Evolutionary conservation across 2,888 invertebrate species (phyloP).

Genomic region (Cotesia congregata): DNA sequence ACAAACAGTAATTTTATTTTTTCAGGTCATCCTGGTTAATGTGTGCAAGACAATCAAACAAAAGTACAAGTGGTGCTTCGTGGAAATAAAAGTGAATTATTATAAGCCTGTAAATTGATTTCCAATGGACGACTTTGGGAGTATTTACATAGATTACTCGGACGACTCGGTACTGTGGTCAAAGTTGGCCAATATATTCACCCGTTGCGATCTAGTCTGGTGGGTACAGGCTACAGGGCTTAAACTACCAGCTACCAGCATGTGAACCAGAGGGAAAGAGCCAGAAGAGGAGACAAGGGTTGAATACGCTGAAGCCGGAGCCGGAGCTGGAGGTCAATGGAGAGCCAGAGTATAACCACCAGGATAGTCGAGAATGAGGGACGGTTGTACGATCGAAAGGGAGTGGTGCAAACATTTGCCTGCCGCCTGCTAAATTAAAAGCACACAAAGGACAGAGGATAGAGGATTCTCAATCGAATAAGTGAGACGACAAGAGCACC

Average conservation of each 20-base stretch:
- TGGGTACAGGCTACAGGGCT: constrained; percentile 6
- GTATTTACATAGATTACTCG: constrained; percentile 60
- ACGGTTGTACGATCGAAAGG: constrained; percentile 66
- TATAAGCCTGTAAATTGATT: constrained; percentile 46
- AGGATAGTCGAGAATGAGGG: constrained; percentile 54
- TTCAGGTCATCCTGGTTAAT: background rate
- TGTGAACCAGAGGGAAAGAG: constrained; percentile 27
- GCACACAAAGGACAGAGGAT: constrained; percentile 67
- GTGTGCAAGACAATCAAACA: background rate
- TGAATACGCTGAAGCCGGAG: constrained; percentile 23
- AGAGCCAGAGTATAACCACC: constrained; percentile 49
- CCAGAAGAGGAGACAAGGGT: constrained; percentile 44
- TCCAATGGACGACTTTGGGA: constrained; percentile 55
- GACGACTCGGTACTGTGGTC: constrained; percentile 46
- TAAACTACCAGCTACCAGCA: constrained; percentile 15
- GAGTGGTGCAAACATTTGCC: constrained; percentile 71
- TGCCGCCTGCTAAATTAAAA: constrained; percentile 71
- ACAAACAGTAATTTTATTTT: background rate
- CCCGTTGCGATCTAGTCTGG: constrained; percentile 32
- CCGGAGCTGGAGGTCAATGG: constrained; percentile 27
- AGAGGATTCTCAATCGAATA: constrained; percentile 57
- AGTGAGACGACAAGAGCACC: constrained; percentile 46
- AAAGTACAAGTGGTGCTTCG: background rate
- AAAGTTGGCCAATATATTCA: constrained; percentile 59
- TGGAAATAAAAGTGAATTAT: constrained; percentile 23